These are phyloP conservation scores for Psettodes erumei DNA, from an alignment of 2,113 vertebrate species.

Conservation along the genomic window DNA sequence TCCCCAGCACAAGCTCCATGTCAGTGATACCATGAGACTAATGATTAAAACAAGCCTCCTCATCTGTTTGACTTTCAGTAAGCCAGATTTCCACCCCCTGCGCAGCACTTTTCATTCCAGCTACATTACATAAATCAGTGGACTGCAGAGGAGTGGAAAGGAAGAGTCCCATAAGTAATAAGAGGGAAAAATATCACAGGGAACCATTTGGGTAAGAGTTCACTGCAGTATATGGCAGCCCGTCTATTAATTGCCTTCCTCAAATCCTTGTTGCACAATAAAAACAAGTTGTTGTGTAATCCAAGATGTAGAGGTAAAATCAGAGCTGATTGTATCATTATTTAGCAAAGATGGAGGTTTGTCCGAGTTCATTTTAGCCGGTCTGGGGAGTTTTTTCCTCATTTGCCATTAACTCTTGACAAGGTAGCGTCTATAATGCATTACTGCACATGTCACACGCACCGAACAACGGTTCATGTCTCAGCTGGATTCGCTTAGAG, in stretches of 20 bases:
- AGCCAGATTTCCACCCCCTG: conserved; percentile 79
- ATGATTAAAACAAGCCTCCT: conserved; percentile 79
- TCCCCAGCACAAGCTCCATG: conserved; percentile 53
- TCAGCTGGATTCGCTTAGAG: conserved; percentile 13
- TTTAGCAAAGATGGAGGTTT: not conserved
- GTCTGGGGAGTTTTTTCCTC: not conserved
- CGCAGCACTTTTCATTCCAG: conserved; percentile 71
- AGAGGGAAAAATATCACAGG: conserved; percentile 47
- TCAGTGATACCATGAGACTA: conserved; percentile 71
- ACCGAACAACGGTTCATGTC: conserved; percentile 11
- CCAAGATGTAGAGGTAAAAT: conserved; percentile 31
- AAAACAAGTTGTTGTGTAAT: conserved; percentile 65
- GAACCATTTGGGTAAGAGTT: conserved; percentile 56
- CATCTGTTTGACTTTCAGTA: conserved; percentile 64
- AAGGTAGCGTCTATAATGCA: conserved; percentile 15
- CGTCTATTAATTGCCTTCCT: conserved; percentile 56
- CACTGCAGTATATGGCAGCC: conserved; percentile 28
- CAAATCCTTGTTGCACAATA: conserved; percentile 64
- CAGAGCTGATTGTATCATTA: conserved; percentile 28
- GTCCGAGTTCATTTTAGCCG: conserved; percentile 10
- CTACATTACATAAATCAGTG: conserved; percentile 76
- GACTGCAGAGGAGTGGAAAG: conserved; percentile 66
- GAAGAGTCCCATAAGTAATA: conserved; percentile 69
- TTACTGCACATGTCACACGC: conserved; percentile 29
- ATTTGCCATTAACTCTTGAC: conserved; percentile 33